Conservation (phyloP, 2,888 invertebrate species). For the Ormia ochracea region DNA sequence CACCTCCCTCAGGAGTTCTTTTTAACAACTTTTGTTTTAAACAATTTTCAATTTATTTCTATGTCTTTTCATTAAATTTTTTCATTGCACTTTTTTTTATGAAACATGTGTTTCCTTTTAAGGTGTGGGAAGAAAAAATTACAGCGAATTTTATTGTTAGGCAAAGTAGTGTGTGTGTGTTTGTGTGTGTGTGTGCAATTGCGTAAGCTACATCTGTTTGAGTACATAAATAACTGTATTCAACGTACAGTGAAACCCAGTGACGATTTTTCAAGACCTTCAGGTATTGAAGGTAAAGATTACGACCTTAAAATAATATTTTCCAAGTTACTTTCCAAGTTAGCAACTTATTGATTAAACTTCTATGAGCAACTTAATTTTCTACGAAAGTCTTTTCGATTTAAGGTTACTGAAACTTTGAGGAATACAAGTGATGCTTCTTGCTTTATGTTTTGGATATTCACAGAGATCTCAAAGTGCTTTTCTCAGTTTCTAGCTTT, state of each 20-base stretch:
- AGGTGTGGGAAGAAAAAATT: neutral
- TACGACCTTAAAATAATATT: too few species aligned
- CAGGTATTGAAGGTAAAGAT: too few species aligned
- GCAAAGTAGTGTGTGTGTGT: neutral
- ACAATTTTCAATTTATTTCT: neutral
- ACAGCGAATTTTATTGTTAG: constrained; percentile 12
- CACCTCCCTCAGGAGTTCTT: neutral
- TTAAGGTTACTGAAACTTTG: too few species aligned
- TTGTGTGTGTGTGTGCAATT: neutral
- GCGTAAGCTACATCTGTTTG: neutral
- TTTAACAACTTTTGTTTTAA: neutral
- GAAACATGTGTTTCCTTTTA: neutral
- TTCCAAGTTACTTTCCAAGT: too few species aligned
- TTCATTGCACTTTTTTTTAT: neutral
- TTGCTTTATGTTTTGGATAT: too few species aligned
- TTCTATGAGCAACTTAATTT: too few species aligned
- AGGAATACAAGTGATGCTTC: too few species aligned
- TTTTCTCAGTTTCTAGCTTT: too few species aligned
- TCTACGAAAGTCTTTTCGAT: too few species aligned
- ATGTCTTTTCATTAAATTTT: constrained; percentile 29
- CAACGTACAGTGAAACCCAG: neutral
- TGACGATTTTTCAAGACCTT: too few species aligned
- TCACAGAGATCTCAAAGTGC: too few species aligned
- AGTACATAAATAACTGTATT: neutral
- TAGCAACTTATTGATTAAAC: too few species aligned